These are phyloP conservation scores for Neoarius graeffei DNA, from an alignment of 2,113 vertebrate genomes.

Conservation along the genomic window DNA sequence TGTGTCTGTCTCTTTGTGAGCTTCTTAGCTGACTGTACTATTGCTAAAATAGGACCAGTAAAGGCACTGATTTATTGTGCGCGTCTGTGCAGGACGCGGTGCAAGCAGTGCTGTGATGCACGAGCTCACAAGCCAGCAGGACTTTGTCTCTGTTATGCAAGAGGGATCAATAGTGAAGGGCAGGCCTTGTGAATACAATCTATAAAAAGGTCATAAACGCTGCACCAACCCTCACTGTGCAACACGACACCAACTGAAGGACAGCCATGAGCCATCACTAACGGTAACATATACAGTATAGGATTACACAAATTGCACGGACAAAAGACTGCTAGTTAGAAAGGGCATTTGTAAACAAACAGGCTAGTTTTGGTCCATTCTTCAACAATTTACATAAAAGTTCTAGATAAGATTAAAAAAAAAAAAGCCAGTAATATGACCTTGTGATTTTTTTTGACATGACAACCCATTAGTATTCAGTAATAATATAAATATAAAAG, in stretches of 20 bases:
- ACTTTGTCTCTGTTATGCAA: constrained; percentile 55
- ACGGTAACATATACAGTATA: background rate
- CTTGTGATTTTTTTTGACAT: background rate
- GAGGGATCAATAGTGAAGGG: constrained; percentile 61
- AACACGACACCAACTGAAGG: constrained; percentile 27
- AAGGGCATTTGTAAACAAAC: background rate
- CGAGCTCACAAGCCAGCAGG: constrained; percentile 17
- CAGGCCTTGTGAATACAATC: constrained; percentile 21
- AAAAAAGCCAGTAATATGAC: background rate
- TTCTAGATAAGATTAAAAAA: background rate
- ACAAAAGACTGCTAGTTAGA: background rate
- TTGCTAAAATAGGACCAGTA: constrained; percentile 13
- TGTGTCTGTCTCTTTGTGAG: constrained; percentile 22
- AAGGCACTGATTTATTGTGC: constrained; percentile 21
- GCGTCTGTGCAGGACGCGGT: background rate
- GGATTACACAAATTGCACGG: background rate
- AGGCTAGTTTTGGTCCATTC: background rate
- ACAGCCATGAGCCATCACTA: background rate
- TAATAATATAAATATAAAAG: background rate
- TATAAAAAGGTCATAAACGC: constrained; percentile 40
- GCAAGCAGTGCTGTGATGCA: constrained; percentile 3
- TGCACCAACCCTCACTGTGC: constrained; percentile 23
- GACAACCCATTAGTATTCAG: background rate
- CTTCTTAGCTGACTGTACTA: constrained; percentile 12
- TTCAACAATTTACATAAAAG: background rate